Evolutionary conservation across 2,113 vertebrate species (phyloP).

Genomic region (Istiophorus platypterus): DNA sequence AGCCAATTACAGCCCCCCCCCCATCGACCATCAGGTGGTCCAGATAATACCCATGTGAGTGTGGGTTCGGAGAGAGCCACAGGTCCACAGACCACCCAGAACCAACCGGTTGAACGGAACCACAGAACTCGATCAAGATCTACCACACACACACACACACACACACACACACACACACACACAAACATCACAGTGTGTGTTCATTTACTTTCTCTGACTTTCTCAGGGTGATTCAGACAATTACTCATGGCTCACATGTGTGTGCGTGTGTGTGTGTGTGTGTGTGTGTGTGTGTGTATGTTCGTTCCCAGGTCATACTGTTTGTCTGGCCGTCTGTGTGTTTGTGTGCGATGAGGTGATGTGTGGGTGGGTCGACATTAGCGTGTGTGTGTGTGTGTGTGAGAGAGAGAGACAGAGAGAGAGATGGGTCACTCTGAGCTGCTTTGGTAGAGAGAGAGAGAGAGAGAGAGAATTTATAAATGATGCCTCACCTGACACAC

Average conservation of each 20-base stretch:
- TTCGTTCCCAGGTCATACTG: slow-evolving; percentile 36
- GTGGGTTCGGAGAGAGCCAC: too few relatives aligned
- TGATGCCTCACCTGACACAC: slow-evolving; percentile 27
- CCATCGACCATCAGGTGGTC: too few relatives aligned
- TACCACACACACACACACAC: slow-evolving; percentile 22
- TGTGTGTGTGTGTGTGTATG: slow-evolving; percentile 34
- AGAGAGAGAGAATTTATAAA: slow-evolving; percentile 12
- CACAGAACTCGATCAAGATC: too few relatives aligned
- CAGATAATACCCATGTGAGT: too few relatives aligned
- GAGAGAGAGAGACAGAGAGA: background rate
- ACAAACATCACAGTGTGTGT: background rate
- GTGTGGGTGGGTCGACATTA: slow-evolving; percentile 48
- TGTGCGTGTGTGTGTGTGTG: slow-evolving; percentile 31
- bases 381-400: slow-evolving; percentile 42
- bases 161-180: background rate
- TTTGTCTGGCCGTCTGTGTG: slow-evolving; percentile 61
- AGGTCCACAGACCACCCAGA: too few relatives aligned
- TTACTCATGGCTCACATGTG: slow-evolving; percentile 60
- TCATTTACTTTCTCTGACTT: slow-evolving; percentile 55
- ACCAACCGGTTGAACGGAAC: too few relatives aligned
- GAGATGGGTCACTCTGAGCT: slow-evolving; percentile 16
- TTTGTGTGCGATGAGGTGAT: slow-evolving; percentile 50
- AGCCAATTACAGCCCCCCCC: too few relatives aligned
- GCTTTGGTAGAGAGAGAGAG: slow-evolving; percentile 10
- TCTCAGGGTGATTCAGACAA: slow-evolving; percentile 56